A percentile compares a stretch with the other conserved stretches of the same genome.
Conservation (phyloP, 2,113 vertebrate species). For the Lepisosteus oculatus region DNA sequence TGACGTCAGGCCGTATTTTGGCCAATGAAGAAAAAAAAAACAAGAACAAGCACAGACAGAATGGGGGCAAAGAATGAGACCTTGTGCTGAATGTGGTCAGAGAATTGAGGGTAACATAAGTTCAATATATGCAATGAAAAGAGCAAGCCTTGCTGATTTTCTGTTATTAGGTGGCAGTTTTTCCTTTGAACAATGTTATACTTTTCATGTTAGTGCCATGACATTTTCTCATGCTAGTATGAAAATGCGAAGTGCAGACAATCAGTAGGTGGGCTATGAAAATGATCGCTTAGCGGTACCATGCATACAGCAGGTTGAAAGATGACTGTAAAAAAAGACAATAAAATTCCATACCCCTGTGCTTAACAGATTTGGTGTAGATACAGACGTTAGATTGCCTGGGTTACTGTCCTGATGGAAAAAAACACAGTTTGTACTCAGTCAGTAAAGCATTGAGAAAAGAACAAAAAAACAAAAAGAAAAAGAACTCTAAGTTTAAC, state of each 20-base stretch:
- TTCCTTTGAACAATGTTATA: not conserved
- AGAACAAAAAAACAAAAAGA: not conserved
- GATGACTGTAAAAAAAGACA: conserved; percentile 45
- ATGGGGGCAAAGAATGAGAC: not conserved
- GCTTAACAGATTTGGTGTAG: conserved; percentile 78
- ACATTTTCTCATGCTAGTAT: conserved; percentile 55
- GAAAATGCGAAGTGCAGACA: conserved; percentile 50
- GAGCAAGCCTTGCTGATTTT: not conserved
- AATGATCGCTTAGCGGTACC: conserved; percentile 49
- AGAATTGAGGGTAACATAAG: not conserved
- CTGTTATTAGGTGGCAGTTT: not conserved
- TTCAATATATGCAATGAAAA: not conserved
- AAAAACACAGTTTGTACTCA: conserved; percentile 63
- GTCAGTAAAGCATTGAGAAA: conserved; percentile 32
- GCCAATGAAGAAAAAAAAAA: not conserved
- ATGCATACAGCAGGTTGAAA: conserved; percentile 54
- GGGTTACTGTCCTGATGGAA: conserved; percentile 74
- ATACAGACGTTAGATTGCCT: conserved; percentile 75
- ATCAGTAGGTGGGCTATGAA: conserved; percentile 23
- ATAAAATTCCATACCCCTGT: conserved; percentile 69
- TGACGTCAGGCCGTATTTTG: no score
- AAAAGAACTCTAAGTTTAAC: not conserved
- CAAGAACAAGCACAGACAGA: not conserved
- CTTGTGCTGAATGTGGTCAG: not conserved
- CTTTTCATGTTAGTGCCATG: conserved; percentile 34